Evolutionary conservation across 1,140 invertebrate species (phyloP), one percentile per base, ranked within the genome.

Genomic region (Halesus radiatus): DNA sequence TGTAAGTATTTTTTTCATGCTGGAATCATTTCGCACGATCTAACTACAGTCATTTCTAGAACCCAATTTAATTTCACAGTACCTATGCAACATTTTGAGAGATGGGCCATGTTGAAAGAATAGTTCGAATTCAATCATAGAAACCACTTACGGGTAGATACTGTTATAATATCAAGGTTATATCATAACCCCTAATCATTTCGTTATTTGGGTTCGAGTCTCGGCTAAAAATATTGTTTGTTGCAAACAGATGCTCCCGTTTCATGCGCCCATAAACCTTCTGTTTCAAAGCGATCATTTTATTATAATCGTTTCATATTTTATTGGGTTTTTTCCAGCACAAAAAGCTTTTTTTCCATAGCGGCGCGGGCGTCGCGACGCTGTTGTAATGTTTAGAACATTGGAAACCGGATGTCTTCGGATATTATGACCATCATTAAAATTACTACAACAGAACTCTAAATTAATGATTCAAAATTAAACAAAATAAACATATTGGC

Each of bases 241-340:
- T 54, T 32, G 18, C 79, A 76, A 75, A 76, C 79, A 75, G 70
- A 80, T 52, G 52, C 23, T 77, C 10, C 52, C 10, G 26, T 77
- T 78, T 72, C 68, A 75, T 64, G 20, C 1, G 68, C 58, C 37
- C 26, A 79, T 82, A 82, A 82, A 80, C 60, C 78, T 77, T 80
- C 81, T 66, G 72, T 80, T 60, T 82, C 32, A 53, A 52, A 70
- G 81, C 73, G 37, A 77, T 74, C 74, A 73, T 82, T 82, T 82
- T 82, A 79, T 77, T 80, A 82, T 82, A 50, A 66, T 58, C 52
- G 68, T 68, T 37, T 72, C 52, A 54, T 60, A 70, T 81, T 78
- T 79, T 81, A 79, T 81, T 76, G 26, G 68, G 26, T 22, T 72
- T 72, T 37, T 66, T 79, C 66, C 78, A 79, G 79, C 72, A 77